A percentile compares a stretch with the other conserved stretches of the same genome.
Conservation (phyloP, 2,797 vertebrate genomes). For the Mormyrops boulengeri region DNA sequence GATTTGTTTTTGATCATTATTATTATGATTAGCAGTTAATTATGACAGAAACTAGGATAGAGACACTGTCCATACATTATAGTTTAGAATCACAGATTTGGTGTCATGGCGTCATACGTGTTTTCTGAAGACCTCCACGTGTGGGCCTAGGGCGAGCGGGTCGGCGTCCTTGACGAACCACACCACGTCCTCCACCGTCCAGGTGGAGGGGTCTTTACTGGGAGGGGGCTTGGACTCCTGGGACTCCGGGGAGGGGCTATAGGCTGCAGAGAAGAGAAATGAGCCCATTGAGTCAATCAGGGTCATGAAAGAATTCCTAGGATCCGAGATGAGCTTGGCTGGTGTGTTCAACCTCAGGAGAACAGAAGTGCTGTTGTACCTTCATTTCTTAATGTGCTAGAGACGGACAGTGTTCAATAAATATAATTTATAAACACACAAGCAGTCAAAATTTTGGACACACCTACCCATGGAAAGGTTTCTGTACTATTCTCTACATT, state of each 20-base stretch:
- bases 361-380: background rate
- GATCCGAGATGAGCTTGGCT: background rate
- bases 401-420: background rate
- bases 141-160: slow-evolving; percentile 86
- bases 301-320: background rate
- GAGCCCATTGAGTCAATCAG: background rate
- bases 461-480: background rate
- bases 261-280: slow-evolving; percentile 54
- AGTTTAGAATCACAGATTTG: background rate
- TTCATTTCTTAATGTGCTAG: background rate
- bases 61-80: background rate
- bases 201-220: slow-evolving; percentile 79
- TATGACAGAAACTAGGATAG: background rate
- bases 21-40: background rate
- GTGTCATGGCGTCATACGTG: slow-evolving; percentile 66
- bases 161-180: slow-evolving; percentile 92
- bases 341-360: background rate
- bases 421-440: background rate
- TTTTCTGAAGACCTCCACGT: slow-evolving; percentile 89
- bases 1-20: background rate
- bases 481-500: background rate
- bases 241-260: slow-evolving; percentile 67
- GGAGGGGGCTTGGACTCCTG: slow-evolving; percentile 62
- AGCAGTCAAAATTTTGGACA: background rate
- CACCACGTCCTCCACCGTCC: slow-evolving; percentile 89